These are phyloP conservation scores for Anguilla marmorata DNA, from an alignment of 2,797 vertebrate genomes.

Conservation along the genomic window DNA sequence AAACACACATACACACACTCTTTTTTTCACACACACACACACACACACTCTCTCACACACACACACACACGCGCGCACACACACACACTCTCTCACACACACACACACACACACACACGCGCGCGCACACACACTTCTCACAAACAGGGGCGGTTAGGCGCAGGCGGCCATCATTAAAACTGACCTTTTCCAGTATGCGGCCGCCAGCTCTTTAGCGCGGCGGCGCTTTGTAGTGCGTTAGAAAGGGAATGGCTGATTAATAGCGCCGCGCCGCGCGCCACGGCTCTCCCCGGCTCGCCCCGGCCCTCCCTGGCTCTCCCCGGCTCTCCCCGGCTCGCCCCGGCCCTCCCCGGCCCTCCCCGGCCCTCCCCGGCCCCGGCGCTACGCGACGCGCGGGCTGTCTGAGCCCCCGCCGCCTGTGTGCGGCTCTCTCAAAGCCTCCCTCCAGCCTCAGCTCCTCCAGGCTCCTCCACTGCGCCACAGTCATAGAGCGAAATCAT, in stretches of 20 bases:
- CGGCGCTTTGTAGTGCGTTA: constrained; percentile 61
- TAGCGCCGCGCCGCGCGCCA: constrained; percentile 21
- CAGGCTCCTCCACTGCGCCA: not conserved
- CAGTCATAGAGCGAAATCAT: not conserved
- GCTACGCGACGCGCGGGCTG: not conserved
- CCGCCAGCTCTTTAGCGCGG: constrained; percentile 50
- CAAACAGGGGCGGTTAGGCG: constrained; percentile 35
- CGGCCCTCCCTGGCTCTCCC: not conserved
- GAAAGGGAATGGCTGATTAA: constrained; percentile 71
- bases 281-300: not conserved
- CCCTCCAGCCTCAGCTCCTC: not conserved
- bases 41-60: not conserved
- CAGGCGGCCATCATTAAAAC: constrained; percentile 61
- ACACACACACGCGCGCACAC: constrained; percentile 37
- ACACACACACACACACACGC: not conserved
- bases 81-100: not conserved
- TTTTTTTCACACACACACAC: no score
- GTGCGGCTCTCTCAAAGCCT: not conserved
- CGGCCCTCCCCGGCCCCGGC: not conserved
- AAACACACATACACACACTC: no score
- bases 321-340: no score
- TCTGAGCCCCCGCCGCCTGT: constrained; percentile 10
- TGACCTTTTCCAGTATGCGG: constrained; percentile 62
- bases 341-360: no score
- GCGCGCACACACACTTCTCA: constrained; percentile 4